Percentiles rank a stretch among this genome's conserved stretches.
phyloP scores from a whole-genome alignment of 1,140 invertebrate genomes.

The Melitaea cinxia region DNA sequence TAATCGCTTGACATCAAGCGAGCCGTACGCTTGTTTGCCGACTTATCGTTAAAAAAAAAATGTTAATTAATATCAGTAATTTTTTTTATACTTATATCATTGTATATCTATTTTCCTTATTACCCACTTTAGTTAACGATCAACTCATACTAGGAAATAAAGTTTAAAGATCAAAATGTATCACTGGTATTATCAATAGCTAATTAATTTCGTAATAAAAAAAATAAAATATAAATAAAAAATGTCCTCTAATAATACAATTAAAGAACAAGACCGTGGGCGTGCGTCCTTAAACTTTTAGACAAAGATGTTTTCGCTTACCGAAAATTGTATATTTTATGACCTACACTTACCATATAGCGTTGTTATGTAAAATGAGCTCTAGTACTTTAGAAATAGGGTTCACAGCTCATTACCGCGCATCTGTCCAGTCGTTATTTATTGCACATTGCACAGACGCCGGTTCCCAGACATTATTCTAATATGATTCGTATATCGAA shows the following conservation, averaged over 20 bases:
- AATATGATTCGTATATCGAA: constrained; percentile 76
- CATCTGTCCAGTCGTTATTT: constrained; percentile 60
- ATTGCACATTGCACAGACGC: constrained; percentile 71
- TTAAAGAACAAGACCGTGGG: constrained; percentile 28
- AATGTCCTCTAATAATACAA: neutral
- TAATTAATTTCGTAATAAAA: neutral
- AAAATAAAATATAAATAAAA: neutral
- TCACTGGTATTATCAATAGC: neutral
- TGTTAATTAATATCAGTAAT: too few species aligned
- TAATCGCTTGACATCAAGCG: too few species aligned
- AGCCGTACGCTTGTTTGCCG: too few species aligned
- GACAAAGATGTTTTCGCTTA: constrained; percentile 50
- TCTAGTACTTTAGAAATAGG: constrained; percentile 43
- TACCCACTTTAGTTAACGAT: neutral
- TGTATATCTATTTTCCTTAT: neutral
- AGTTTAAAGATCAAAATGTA: neutral
- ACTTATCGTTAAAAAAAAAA: too few species aligned
- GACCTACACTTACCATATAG: constrained; percentile 60
- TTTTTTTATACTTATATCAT: too few species aligned
- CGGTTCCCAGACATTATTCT: constrained; percentile 72
- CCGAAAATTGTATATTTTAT: constrained; percentile 55
- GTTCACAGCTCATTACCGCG: constrained; percentile 41
- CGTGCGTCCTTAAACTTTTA: constrained; percentile 57
- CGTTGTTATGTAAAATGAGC: constrained; percentile 44
- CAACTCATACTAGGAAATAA: neutral